phyloP scores from a whole-genome alignment of 2,797 vertebrate genomes.

The Bradypus variegatus region DNA sequence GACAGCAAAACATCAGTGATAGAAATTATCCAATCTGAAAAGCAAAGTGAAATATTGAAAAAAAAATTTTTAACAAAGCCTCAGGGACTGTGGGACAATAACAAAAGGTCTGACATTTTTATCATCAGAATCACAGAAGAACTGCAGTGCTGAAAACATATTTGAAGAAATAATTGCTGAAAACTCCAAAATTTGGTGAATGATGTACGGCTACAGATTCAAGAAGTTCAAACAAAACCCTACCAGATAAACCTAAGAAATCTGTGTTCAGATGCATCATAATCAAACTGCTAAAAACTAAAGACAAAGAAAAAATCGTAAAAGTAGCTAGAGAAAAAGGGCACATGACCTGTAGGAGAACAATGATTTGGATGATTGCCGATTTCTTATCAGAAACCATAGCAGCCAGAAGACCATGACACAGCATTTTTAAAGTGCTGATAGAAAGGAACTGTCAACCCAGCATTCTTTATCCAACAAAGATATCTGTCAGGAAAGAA shows the following conservation, averaged over 20 bases:
- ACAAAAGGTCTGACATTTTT: not conserved
- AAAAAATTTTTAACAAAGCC: too few relatives aligned
- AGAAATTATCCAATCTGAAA: too few relatives aligned
- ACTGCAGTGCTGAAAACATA: not conserved
- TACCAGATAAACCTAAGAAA: not conserved
- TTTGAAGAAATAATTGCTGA: not conserved
- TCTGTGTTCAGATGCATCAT: not conserved
- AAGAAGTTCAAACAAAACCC: not conserved
- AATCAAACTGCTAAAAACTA: not conserved
- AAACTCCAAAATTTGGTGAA: too few relatives aligned
- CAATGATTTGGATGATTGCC: not conserved
- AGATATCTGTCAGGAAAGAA: not conserved
- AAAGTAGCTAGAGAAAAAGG: not conserved
- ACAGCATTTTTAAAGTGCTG: not conserved
- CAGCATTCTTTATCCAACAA: not conserved
- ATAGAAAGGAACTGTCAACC: not conserved
- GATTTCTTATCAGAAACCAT: not conserved
- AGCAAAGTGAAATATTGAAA: too few relatives aligned
- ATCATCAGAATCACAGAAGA: not conserved
- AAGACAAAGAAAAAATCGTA: not conserved
- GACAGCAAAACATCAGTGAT: too few relatives aligned
- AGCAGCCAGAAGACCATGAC: not conserved
- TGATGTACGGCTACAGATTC: too few relatives aligned
- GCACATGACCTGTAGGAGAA: not conserved
- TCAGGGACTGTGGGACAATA: not conserved